phyloP scores from a whole-genome alignment of 1,140 invertebrate genomes.

The Papilio machaon region DNA sequence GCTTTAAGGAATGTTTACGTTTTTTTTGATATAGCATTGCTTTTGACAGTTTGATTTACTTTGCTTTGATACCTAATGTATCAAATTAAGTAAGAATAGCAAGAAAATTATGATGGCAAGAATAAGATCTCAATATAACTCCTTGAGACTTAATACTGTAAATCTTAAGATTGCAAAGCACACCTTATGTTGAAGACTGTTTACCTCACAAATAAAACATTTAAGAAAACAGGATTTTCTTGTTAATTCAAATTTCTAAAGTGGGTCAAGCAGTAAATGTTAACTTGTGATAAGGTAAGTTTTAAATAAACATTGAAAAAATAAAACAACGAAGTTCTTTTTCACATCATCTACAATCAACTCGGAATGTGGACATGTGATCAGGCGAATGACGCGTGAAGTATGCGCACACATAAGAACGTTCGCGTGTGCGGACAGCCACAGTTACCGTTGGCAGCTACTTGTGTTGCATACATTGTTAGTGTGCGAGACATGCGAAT shows the following conservation, averaged over 20 bases:
- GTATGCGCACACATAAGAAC: constrained; percentile 51
- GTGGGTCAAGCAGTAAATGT: constrained; percentile 43
- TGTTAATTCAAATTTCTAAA: constrained; percentile 38
- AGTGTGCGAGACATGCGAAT: constrained; percentile 5
- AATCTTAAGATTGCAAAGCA: not conserved
- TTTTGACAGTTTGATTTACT: too few relatives aligned
- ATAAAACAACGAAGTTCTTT: constrained; percentile 43
- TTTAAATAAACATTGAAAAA: constrained; percentile 40
- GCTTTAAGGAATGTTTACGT: too few relatives aligned
- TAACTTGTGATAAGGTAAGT: constrained; percentile 39
- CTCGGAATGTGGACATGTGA: constrained; percentile 70
- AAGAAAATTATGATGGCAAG: too few relatives aligned
- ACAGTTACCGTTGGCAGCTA: constrained; percentile 38
- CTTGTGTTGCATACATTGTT: not conserved
- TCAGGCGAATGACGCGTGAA: constrained; percentile 67
- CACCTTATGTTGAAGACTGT: not conserved
- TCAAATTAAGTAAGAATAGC: too few relatives aligned
- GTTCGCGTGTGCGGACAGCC: constrained; percentile 53
- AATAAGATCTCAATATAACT: not conserved
- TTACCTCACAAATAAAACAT: not conserved
- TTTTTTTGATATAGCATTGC: too few relatives aligned
- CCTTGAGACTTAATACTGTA: not conserved
- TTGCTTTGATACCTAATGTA: too few relatives aligned
- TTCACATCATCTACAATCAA: constrained; percentile 53
- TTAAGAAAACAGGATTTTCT: constrained; percentile 26